Evolutionary conservation across 2,113 vertebrate species (phyloP).

Genomic region (Myocastor coypus): DNA sequence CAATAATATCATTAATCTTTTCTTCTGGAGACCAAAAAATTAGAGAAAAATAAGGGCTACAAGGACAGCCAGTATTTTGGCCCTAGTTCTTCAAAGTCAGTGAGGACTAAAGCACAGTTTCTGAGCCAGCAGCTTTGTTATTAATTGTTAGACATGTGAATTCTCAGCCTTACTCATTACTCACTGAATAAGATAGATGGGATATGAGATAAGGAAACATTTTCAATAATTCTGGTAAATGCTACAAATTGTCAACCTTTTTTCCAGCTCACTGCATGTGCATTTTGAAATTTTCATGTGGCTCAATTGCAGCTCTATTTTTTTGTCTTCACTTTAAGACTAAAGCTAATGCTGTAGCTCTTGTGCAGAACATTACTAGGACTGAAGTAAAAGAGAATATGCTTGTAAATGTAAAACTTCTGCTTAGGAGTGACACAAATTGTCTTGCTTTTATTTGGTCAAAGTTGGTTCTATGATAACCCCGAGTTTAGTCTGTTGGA

Average conservation of each 20-base stretch:
- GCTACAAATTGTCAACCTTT: not conserved
- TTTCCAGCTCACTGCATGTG: not conserved
- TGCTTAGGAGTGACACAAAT: not conserved
- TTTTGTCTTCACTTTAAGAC: not conserved
- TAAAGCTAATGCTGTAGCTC: not conserved
- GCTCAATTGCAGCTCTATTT: not conserved
- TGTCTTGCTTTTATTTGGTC: not conserved
- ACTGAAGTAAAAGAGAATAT: not conserved
- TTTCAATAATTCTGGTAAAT: not conserved
- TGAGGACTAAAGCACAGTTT: no score
- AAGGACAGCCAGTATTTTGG: no score
- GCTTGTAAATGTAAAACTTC: not conserved
- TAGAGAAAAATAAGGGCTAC: no score
- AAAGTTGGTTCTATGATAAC: not conserved
- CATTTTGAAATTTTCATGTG: not conserved
- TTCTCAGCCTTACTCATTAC: not conserved
- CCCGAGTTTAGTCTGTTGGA: not conserved
- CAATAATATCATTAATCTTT: no score
- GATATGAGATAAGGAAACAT: not conserved
- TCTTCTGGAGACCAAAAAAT: no score
- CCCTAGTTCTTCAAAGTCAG: no score
- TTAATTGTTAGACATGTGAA: not conserved
- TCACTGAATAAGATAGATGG: not conserved
- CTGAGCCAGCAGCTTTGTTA: not conserved
- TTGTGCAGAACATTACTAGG: not conserved